A percentile compares a stretch with the other conserved stretches of the same genome.
These are phyloP conservation scores for Trogon melanurus DNA, from an alignment of 2,113 vertebrate species.

Conservation along the genomic window DNA sequence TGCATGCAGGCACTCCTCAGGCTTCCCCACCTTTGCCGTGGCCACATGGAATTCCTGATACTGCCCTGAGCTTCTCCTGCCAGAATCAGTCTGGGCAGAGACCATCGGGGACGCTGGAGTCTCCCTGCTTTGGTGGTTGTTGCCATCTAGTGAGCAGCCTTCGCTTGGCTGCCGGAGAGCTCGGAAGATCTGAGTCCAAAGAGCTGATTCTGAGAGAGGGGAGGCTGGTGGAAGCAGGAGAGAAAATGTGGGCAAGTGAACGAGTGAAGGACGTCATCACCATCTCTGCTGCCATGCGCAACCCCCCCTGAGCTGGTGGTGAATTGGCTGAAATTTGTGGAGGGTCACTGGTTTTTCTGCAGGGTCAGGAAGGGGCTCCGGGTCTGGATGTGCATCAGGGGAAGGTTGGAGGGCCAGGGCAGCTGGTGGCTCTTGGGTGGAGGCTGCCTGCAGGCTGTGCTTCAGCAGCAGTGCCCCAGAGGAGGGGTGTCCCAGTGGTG, in stretches of 20 bases:
- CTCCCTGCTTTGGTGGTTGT: neutral
- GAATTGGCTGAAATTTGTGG: neutral
- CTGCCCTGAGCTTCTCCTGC: neutral
- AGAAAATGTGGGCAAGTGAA: neutral
- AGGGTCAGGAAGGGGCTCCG: neutral
- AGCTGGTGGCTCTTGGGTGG: neutral
- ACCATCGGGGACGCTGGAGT: neutral
- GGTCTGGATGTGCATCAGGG: neutral
- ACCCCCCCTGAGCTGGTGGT: neutral
- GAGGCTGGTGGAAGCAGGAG: neutral
- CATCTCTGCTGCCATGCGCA: neutral
- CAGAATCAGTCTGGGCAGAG: neutral
- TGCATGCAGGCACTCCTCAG: neutral
- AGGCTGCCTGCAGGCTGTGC: neutral
- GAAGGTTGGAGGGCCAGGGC: neutral
- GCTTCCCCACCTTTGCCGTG: neutral
- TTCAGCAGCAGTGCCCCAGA: neutral
- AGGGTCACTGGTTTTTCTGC: neutral
- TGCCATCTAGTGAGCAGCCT: constrained; percentile 56
- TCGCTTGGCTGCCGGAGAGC: neutral
- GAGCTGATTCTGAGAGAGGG: neutral
- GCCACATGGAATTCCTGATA: neutral
- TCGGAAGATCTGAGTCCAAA: neutral
- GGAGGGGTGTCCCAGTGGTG: neutral
- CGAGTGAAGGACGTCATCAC: neutral